A percentile compares a stretch with the other conserved stretches of the same genome.
Evolutionary conservation across 2,888 invertebrate genomes (phyloP).

Genomic region (Xylota segnis): DNA sequence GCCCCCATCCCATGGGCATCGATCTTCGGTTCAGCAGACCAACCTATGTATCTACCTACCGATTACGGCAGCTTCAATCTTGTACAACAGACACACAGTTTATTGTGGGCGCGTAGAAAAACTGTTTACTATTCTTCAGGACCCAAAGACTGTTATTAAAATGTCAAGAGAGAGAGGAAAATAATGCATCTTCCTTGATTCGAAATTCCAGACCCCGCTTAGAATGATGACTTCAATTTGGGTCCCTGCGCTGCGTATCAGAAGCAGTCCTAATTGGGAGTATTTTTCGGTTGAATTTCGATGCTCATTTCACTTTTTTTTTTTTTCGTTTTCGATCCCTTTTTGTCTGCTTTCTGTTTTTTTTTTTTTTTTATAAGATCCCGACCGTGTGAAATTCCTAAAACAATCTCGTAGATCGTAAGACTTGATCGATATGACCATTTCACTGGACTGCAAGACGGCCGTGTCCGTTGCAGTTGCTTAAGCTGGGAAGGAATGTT

Average conservation of each 20-base stretch:
- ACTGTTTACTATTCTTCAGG: conserved; percentile 72
- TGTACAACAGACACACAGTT: conserved; percentile 40
- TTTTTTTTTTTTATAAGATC: conserved; percentile 38
- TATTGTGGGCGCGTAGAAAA: conserved; percentile 76
- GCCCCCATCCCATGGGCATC: conserved; percentile 76
- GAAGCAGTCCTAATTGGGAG: conserved; percentile 84
- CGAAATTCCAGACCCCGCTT: conserved; percentile 76
- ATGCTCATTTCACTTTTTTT: conserved; percentile 77
- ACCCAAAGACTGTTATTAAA: conserved; percentile 83
- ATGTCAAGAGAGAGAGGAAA: conserved; percentile 83
- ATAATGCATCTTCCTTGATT: conserved; percentile 78
- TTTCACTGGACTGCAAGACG: not conserved
- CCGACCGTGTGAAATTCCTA: conserved; percentile 66
- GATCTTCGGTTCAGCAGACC: conserved; percentile 55
- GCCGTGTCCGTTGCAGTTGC: not conserved
- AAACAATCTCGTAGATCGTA: not conserved
- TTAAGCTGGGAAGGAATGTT: not conserved
- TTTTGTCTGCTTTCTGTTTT: conserved; percentile 79
- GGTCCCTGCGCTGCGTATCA: conserved; percentile 82
- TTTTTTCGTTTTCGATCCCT: conserved; percentile 80
- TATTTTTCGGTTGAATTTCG: conserved; percentile 80
- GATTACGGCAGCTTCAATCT: conserved; percentile 70
- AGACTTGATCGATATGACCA: conserved; percentile 58
- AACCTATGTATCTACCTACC: conserved; percentile 59
- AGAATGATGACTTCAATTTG: conserved; percentile 77